Conservation (phyloP, 2,888 invertebrate genomes). For the Seira sanloemensis region DNA sequence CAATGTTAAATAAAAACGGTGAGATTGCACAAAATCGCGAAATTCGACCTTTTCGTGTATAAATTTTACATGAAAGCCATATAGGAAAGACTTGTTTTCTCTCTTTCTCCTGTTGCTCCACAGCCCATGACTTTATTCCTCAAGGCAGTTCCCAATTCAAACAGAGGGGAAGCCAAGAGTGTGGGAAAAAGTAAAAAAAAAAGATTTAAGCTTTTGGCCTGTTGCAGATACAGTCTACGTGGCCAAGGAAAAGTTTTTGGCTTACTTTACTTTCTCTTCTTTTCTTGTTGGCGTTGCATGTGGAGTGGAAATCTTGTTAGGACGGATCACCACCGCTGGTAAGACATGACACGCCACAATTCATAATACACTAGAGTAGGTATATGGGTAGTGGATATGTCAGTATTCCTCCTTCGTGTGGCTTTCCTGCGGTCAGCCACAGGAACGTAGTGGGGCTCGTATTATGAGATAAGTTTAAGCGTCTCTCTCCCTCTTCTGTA, state of each 20-base stretch:
- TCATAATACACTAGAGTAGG: neutral
- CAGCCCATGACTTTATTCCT: constrained; percentile 27
- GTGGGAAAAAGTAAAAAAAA: neutral
- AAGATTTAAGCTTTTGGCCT: constrained; percentile 26
- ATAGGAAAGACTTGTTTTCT: neutral
- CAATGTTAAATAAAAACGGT: no score
- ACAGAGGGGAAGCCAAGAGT: constrained; percentile 4
- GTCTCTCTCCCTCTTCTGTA: no score
- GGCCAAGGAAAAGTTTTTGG: neutral
- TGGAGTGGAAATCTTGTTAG: constrained; percentile 50
- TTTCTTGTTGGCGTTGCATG: constrained; percentile 9
- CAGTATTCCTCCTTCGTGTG: neutral
- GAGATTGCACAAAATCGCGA: no score
- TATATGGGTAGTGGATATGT: neutral
- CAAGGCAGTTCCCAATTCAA: constrained; percentile 39
- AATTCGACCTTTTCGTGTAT: no score
- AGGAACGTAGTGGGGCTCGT: constrained; percentile 12
- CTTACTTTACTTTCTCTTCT: neutral
- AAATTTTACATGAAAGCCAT: no score
- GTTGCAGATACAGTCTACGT: constrained; percentile 15
- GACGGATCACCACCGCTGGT: constrained; percentile 15
- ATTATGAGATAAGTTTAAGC: constrained; percentile 22
- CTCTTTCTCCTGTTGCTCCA: constrained; percentile 40
- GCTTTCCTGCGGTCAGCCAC: constrained; percentile 33
- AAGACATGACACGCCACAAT: neutral